A percentile compares a stretch with the other conserved stretches of the same genome.
These are phyloP conservation scores for Melanaphis sacchari DNA, from an alignment of 1,140 invertebrate species.

Conservation along the genomic window DNA sequence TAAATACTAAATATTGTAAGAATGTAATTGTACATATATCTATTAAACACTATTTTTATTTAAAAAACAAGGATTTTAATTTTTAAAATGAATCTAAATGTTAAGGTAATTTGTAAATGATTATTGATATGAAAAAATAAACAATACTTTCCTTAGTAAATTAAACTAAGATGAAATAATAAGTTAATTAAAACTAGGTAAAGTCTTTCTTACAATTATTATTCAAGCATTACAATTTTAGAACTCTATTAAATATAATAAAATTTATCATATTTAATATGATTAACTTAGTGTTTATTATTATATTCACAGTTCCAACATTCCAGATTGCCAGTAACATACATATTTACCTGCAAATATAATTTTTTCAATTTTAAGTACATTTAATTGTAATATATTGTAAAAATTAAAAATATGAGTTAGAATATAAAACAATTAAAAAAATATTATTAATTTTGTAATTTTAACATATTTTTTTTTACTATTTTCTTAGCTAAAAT, in stretches of 20 bases:
- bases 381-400: neutral
- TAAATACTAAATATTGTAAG: neutral
- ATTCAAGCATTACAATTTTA: neutral
- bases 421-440: neutral
- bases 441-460: neutral
- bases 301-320: neutral
- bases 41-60: neutral
- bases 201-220: neutral
- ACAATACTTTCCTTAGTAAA: too few relatives aligned
- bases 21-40: neutral
- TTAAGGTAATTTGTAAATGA: neutral
- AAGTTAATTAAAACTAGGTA: neutral
- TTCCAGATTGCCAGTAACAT: slow-evolving; percentile 12
- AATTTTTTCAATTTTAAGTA: neutral
- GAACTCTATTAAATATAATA: neutral
- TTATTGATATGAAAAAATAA: too few relatives aligned
- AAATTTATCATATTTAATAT: neutral
- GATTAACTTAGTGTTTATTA: neutral
- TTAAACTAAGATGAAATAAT: neutral
- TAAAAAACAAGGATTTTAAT: neutral
- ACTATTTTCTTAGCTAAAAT: too few relatives aligned
- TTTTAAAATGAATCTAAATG: neutral
- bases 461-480: too few relatives aligned
- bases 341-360: slow-evolving; percentile 12
- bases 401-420: neutral